Evolutionary conservation across 2,113 vertebrate species (phyloP).

Genomic region (Oncorhynchus keta): DNA sequence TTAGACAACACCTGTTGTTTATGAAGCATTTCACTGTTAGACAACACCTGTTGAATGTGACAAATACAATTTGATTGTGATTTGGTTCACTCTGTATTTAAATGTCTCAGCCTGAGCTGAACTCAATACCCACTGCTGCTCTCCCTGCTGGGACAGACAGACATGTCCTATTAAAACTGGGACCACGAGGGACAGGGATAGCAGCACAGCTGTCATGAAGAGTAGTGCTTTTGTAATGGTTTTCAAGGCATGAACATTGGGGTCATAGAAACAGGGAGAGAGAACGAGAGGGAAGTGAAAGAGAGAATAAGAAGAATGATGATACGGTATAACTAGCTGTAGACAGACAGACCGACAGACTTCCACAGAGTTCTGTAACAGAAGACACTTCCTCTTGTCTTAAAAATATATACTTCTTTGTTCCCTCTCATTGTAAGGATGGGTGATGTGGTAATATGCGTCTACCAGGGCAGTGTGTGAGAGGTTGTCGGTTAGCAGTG

Average conservation of each 20-base stretch:
- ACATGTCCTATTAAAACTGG: not conserved
- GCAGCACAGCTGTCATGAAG: not conserved
- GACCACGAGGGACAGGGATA: not conserved
- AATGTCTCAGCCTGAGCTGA: not conserved
- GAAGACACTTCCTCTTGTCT: conserved; percentile 30
- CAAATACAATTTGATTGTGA: not conserved
- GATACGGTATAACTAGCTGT: not conserved
- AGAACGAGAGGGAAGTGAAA: conserved; percentile 37
- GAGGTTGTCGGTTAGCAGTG: not conserved
- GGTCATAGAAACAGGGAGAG: not conserved
- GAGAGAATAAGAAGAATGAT: conserved; percentile 8
- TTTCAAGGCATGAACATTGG: not conserved
- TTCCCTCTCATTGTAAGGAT: not conserved
- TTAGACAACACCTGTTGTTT: too few species aligned
- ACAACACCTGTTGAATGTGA: too few species aligned
- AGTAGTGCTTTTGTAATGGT: not conserved
- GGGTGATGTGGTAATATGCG: conserved; percentile 1
- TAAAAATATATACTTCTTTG: not conserved
- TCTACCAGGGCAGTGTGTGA: conserved; percentile 5
- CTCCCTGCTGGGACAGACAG: not conserved
- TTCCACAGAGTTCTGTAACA: conserved; percentile 2
- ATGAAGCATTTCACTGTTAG: too few species aligned
- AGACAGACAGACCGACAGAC: conserved; percentile 18
- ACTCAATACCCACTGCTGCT: not conserved
- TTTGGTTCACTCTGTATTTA: not conserved